Conservation (phyloP, 2,797 vertebrate genomes). For the Ptychobarbus kaznakovi region DNA sequence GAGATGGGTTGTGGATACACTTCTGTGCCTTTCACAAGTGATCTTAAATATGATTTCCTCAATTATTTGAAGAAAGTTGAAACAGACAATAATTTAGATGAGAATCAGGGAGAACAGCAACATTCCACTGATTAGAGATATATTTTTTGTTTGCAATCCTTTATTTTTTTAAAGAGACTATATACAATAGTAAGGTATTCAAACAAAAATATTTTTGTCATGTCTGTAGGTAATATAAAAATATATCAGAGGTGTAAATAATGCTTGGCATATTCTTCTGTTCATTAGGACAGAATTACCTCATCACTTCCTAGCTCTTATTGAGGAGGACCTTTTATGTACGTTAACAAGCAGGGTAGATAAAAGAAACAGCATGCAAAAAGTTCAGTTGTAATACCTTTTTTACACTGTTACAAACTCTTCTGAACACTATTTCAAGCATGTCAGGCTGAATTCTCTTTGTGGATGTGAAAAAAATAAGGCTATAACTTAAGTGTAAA, state of each 20-base stretch:
- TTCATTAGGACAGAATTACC: constrained; percentile 6
- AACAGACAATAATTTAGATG: not conserved
- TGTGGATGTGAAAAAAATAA: not conserved
- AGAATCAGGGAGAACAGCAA: not conserved
- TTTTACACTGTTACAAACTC: not conserved
- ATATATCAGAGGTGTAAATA: not conserved
- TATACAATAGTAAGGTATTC: not conserved
- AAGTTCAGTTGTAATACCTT: not conserved
- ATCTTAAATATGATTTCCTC: not conserved
- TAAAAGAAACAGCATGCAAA: not conserved
- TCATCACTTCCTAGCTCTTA: constrained; percentile 2
- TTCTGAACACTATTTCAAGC: constrained; percentile 6
- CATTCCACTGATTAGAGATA: not conserved
- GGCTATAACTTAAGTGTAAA: not conserved
- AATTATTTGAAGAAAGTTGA: not conserved
- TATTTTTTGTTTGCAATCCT: not conserved
- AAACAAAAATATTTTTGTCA: not conserved
- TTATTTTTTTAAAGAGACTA: not conserved
- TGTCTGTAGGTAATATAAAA: not conserved
- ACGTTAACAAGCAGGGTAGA: not conserved
- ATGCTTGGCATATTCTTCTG: not conserved
- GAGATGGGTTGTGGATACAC: not conserved
- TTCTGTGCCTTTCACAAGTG: not conserved
- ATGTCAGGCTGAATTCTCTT: not conserved
- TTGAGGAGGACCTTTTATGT: not conserved